phyloP scores from a whole-genome alignment of 1,140 invertebrate genomes.

The Scaptodrosophila lebanonensis region DNA sequence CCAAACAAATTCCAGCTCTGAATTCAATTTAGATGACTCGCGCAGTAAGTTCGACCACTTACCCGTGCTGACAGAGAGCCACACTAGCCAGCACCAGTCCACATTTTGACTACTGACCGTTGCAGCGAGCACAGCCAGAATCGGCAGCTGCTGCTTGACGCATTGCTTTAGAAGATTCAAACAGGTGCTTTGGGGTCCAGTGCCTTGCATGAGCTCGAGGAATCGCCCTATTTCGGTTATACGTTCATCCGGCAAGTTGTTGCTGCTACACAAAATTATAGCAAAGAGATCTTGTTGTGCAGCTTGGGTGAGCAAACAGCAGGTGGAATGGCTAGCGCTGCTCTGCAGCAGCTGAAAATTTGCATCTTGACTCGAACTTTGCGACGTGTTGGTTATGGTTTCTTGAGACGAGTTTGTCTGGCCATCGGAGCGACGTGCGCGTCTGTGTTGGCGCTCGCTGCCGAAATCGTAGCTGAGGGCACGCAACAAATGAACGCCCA shows the following conservation, averaged over 20 bases:
- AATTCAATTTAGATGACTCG: conserved; percentile 9
- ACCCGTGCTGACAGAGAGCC: conserved; percentile 77
- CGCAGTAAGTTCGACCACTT: conserved; percentile 60
- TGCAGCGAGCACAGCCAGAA: conserved; percentile 80
- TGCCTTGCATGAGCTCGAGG: conserved; percentile 49
- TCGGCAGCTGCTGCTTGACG: conserved; percentile 69
- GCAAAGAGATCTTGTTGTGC: conserved; percentile 63
- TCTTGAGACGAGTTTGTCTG: conserved; percentile 58
- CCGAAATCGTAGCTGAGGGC: conserved; percentile 43
- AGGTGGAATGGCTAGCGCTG: conserved; percentile 33
- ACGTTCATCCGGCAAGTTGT: conserved; percentile 32
- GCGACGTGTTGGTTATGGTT: conserved; percentile 57
- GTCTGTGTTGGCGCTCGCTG: conserved; percentile 48
- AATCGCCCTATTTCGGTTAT: conserved; percentile 29
- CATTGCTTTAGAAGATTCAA: conserved; percentile 73
- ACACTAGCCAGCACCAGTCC: conserved; percentile 80
- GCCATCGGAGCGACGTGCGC: conserved; percentile 37
- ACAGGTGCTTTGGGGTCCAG: conserved; percentile 64
- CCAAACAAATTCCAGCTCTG: conserved; percentile 41
- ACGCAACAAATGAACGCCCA: conserved; percentile 77
- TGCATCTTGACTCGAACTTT: conserved; percentile 46
- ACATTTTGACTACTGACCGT: conserved; percentile 35
- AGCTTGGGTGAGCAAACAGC: conserved; percentile 34
- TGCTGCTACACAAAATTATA: conserved; percentile 54
- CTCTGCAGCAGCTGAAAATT: conserved; percentile 32